These are phyloP conservation scores for Metridium senile DNA, from an alignment of 92 coral and sea anemone species.

Conservation along the genomic window DNA sequence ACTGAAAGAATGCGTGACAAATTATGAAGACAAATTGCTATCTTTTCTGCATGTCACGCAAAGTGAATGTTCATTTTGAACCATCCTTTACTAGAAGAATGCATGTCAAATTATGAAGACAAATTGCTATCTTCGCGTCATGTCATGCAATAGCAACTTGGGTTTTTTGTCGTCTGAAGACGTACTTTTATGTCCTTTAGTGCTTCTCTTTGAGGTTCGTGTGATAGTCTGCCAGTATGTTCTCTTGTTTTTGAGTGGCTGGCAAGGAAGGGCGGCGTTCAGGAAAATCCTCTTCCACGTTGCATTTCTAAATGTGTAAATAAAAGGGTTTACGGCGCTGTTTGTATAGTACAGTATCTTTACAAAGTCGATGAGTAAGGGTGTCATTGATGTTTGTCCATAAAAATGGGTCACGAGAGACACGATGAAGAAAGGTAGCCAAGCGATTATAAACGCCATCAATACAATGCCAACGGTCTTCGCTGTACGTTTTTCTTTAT, in stretches of 20 bases:
- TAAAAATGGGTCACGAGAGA: conserved; percentile 42
- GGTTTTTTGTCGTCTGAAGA: neutral
- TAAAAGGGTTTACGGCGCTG: conserved; percentile 59
- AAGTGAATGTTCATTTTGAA: too few species aligned
- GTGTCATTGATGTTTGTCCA: neutral
- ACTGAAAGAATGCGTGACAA: too few species aligned
- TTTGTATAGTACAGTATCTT: conserved; percentile 62
- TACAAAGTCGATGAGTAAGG: conserved; percentile 41
- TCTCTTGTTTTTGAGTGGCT: neutral
- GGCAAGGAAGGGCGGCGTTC: conserved; percentile 12
- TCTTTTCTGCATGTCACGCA: too few species aligned
- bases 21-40: too few species aligned
- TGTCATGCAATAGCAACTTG: neutral
- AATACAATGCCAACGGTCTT: conserved; percentile 49
- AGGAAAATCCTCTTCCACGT: conserved; percentile 35
- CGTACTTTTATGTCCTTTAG: neutral
- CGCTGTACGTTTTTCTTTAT: conserved; percentile 43
- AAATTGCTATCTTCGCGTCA: too few species aligned
- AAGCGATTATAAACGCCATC: conserved; percentile 32
- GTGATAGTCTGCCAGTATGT: neutral
- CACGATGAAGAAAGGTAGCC: conserved; percentile 63
- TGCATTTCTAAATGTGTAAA: conserved; percentile 46
- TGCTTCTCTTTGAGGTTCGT: neutral
- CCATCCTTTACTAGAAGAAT: too few species aligned
- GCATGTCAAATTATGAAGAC: too few species aligned